Percentiles rank a stretch among this genome's conserved stretches.
Evolutionary conservation across 2,113 vertebrate species (phyloP).

Genomic region (Ceratotherium simum): DNA sequence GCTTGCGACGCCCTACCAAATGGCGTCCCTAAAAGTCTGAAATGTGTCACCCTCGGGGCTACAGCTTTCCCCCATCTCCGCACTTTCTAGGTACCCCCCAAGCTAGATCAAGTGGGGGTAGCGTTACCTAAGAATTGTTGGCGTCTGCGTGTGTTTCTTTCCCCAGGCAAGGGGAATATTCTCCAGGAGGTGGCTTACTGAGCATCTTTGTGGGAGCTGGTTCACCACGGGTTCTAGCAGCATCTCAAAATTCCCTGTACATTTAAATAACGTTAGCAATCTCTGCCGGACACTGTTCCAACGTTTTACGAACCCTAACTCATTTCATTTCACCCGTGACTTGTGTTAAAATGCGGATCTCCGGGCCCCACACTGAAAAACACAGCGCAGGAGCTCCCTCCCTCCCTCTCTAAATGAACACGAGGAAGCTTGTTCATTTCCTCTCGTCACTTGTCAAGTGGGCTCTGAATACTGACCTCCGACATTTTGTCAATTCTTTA

Average conservation of each 20-base stretch:
- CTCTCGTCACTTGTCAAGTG: background rate
- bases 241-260: background rate
- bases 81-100: background rate
- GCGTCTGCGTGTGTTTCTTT: background rate
- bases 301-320: background rate
- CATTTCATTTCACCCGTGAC: background rate
- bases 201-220: background rate
- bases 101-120: background rate
- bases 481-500: background rate
- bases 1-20: background rate
- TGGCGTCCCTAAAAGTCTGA: background rate
- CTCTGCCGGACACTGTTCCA: background rate
- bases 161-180: background rate
- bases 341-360: background rate
- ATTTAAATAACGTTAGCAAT: rapidly evolving
- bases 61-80: background rate
- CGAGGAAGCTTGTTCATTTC: rapidly evolving
- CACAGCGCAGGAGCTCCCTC: rapidly evolving
- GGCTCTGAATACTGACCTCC: background rate
- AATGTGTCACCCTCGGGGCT: background rate
- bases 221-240: background rate
- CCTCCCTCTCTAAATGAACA: background rate
- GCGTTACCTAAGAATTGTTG: background rate
- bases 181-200: background rate
- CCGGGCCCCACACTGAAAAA: background rate